Evolutionary conservation across 2,113 vertebrate genomes (phyloP).

Genomic region (Cyanocitta stelleri): DNA sequence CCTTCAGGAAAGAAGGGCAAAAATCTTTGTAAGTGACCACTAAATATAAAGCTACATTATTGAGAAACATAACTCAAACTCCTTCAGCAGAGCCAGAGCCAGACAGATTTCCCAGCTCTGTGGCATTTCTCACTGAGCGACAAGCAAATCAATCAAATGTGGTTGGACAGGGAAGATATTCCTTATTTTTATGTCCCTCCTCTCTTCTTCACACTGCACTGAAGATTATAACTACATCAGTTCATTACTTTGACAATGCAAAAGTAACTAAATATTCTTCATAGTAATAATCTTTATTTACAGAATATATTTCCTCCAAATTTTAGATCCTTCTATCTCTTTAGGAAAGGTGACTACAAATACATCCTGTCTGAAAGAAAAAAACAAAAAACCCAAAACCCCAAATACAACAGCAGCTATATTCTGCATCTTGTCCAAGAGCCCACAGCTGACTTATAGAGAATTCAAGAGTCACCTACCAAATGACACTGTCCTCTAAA

Average conservation of each 20-base stretch:
- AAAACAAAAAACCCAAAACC: background rate
- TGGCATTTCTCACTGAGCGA: background rate
- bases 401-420: background rate
- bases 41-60: constrained; percentile 25
- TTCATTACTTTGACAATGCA: background rate
- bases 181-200: background rate
- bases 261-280: constrained; percentile 13
- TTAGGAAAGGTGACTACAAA: background rate
- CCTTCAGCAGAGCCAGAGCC: background rate
- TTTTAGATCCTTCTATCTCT: background rate
- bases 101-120: background rate
- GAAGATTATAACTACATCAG: background rate
- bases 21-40: background rate
- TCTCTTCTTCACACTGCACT: background rate
- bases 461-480: background rate
- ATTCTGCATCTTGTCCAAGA: background rate
- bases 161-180: background rate
- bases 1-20: background rate
- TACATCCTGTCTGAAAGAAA: background rate
- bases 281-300: background rate
- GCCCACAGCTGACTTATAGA: background rate
- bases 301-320: background rate
- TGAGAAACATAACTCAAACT: constrained; percentile 34
- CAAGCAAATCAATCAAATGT: constrained; percentile 6
- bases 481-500: background rate